Evolutionary conservation across 1,140 invertebrate species (phyloP), one percentile per base, ranked within the genome.

Genomic region (Oncopeltus fasciatus): DNA sequence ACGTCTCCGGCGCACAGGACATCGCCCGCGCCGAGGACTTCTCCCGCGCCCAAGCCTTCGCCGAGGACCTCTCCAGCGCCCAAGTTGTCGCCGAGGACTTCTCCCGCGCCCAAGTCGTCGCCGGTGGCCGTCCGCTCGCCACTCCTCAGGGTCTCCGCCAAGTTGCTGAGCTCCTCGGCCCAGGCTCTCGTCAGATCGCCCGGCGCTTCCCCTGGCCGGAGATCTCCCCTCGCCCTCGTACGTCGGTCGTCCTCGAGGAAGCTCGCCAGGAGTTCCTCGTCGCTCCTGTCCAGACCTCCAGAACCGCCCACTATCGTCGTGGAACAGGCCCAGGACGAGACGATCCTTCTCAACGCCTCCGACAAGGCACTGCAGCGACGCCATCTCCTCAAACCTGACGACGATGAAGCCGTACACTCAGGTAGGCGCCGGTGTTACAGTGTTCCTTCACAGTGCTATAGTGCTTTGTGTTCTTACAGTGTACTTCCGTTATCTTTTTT

Each of bases 221-320:
- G 57, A 33, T 62, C 62, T 9, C 68, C 68, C 31, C 60, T 66
- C 16, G 61, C 67, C 2, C 66, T 77, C 47, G 83, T 86, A 63
- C 74, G 84, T 8, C 73, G 83, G 44, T 83, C 84, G 1, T 81
- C 85, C 67, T 85, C 83, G 65, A 84, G 83, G 1, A 87, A 86
- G 70, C 69, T 87, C 16, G 80, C 81, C 0, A 75, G 83, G 59
- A 85, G 82, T 67, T 83, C 71, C 56, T 69, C 68, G 3, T 74
- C 74, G 57, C 72, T 74, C 14, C 59, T 68, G n/a, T 61, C 61
- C 24, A 60, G 65, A n/a, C 61, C 57, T 44, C 20, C 56, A 56
- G 61, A 75, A 61, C 47, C 60, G 31, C n/a, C 64, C 1, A 26
- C 18, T 14, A 29, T 57, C 56, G 62, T 60, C 43, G 64, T 62